These are phyloP conservation scores for Drosophila multiciliata DNA, from an alignment of 2,888 invertebrate species.

Conservation along the genomic window DNA sequence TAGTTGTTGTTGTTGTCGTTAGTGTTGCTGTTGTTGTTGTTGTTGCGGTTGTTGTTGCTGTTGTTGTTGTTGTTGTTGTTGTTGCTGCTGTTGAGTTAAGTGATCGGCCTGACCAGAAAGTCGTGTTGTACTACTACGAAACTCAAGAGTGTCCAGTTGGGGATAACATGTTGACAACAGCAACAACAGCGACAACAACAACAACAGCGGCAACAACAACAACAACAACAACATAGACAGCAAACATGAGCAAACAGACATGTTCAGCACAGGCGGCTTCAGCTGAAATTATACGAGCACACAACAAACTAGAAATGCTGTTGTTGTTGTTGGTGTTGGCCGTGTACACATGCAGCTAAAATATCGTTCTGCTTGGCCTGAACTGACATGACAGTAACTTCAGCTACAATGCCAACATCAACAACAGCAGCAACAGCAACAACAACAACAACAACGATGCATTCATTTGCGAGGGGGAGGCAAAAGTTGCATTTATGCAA, in stretches of 20 bases:
- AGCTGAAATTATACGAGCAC: slow-evolving; percentile 56
- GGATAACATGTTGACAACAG: slow-evolving; percentile 61
- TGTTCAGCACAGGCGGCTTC: slow-evolving; percentile 34
- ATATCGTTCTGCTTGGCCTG: slow-evolving; percentile 72
- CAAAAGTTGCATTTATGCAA: slow-evolving; percentile 59
- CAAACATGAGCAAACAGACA: slow-evolving; percentile 52
- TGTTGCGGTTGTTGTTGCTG: slow-evolving; percentile 16
- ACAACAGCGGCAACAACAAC: slow-evolving; percentile 38
- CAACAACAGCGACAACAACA: slow-evolving; percentile 15
- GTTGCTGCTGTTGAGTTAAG: slow-evolving; percentile 40
- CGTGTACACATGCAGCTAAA: slow-evolving; percentile 68
- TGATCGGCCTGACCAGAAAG: slow-evolving; percentile 46
- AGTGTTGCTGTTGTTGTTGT: slow-evolving; percentile 5
- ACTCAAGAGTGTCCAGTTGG: slow-evolving; percentile 53
- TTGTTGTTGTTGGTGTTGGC: slow-evolving; percentile 34
- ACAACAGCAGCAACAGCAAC: slow-evolving; percentile 39
- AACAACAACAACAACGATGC: slow-evolving; percentile 42
- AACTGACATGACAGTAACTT: slow-evolving; percentile 72
- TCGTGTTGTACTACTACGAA: slow-evolving; percentile 9
- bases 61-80: slow-evolving; percentile 16
- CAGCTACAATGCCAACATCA: slow-evolving; percentile 50
- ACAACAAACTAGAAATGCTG: slow-evolving; percentile 24
- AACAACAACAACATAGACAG: slow-evolving; percentile 20
- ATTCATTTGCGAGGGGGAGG: slow-evolving; percentile 55
- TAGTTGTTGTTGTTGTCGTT: background rate